A percentile compares a stretch with the other conserved stretches of the same genome.
These are phyloP conservation scores for Thermophis baileyi DNA, from an alignment of 2,113 vertebrate genomes.

Conservation along the genomic window DNA sequence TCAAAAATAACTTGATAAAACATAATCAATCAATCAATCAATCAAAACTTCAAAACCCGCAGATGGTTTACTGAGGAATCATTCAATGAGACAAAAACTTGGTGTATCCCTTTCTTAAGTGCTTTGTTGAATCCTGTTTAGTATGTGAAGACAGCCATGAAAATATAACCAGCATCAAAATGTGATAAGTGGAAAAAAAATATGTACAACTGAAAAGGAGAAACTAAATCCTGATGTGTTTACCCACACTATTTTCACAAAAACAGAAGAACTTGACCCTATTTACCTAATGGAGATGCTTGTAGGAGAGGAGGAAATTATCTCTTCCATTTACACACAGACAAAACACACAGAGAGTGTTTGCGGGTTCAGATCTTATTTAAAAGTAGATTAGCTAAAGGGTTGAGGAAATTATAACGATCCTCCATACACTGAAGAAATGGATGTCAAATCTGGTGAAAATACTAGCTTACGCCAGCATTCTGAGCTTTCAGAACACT, in stretches of 20 bases:
- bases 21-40: not conserved
- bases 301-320: not conserved
- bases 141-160: not conserved
- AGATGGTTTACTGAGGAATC: not conserved
- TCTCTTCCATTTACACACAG: not conserved
- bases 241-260: not conserved
- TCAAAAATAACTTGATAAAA: not conserved
- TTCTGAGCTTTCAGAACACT: no score
- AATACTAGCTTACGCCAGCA: no score
- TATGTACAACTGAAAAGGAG: not conserved
- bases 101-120: no score
- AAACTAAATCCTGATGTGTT: not conserved
- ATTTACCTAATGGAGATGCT: not conserved
- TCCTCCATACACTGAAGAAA: not conserved
- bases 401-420: not conserved
- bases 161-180: not conserved
- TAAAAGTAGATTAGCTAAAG: not conserved
- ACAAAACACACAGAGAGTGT: not conserved
- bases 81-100: not conserved
- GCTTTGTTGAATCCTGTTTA: not conserved
- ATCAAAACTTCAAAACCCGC: not conserved
- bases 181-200: not conserved
- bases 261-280: not conserved
- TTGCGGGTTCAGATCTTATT: not conserved
- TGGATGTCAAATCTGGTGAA: no score